These are phyloP conservation scores for Lateolabrax maculatus DNA, from an alignment of 2,797 vertebrate species.

Conservation along the genomic window DNA sequence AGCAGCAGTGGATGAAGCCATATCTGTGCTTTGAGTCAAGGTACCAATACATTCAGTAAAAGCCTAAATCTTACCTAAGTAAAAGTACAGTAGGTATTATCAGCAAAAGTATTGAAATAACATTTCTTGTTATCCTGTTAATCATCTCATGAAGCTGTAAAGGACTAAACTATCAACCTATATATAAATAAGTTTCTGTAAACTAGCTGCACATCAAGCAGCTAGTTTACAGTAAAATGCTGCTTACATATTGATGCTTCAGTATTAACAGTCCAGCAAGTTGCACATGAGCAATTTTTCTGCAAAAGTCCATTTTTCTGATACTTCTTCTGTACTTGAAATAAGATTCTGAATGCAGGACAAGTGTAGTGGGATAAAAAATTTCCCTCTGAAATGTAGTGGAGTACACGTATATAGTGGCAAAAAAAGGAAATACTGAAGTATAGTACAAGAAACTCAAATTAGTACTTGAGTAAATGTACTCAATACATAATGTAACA, in stretches of 20 bases:
- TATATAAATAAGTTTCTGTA: neutral
- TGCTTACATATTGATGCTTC: neutral
- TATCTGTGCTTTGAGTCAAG: neutral
- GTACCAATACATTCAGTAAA: neutral
- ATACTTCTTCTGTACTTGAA: too few relatives aligned
- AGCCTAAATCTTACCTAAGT: neutral
- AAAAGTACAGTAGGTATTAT: neutral
- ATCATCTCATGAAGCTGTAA: neutral
- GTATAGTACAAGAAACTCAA: too few relatives aligned
- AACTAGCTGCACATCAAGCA: neutral
- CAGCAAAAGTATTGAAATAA: neutral
- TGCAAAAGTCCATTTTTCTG: too few relatives aligned
- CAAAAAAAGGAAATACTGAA: too few relatives aligned
- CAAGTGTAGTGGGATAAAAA: too few relatives aligned
- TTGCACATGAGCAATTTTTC: too few relatives aligned
- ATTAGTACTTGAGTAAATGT: neutral
- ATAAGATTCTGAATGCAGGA: too few relatives aligned
- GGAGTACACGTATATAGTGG: too few relatives aligned
- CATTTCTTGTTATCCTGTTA: too few relatives aligned
- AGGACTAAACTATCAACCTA: too few relatives aligned
- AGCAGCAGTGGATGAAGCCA: neutral
- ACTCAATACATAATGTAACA: neutral
- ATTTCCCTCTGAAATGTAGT: too few relatives aligned
- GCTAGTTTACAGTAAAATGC: neutral
- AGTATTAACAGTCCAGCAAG: neutral